These are phyloP conservation scores for Hermodice carunculata DNA, from an alignment of 2,888 invertebrate genomes.

Conservation along the genomic window DNA sequence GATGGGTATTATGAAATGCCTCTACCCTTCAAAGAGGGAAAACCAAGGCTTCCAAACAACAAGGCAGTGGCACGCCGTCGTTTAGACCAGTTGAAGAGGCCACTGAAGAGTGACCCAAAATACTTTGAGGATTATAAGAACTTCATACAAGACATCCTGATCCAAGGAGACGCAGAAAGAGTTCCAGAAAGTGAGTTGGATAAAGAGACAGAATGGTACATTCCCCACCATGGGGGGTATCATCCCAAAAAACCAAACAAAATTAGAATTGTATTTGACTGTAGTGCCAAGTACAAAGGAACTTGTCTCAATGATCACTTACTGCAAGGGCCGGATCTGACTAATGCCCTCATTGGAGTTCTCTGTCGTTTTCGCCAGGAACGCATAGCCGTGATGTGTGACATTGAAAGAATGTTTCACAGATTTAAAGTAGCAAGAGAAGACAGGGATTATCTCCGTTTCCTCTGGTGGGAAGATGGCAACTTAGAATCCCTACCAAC, in stretches of 20 bases:
- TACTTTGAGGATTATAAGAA: background rate
- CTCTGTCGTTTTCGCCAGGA: conserved; percentile 29
- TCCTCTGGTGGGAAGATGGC: conserved; percentile 31
- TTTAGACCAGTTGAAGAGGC: background rate
- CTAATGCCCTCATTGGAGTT: conserved; percentile 23
- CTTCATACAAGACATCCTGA: conserved; percentile 7
- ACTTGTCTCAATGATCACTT: conserved; percentile 30
- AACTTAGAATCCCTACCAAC: background rate
- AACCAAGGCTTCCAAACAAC: conserved; percentile 6
- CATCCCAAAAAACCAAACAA: conserved; percentile 24
- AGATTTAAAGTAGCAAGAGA: conserved; percentile 18
- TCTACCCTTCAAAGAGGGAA: conserved; percentile 7
- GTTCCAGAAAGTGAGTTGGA: background rate
- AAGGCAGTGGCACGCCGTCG: background rate
- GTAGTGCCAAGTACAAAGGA: conserved; percentile 23
- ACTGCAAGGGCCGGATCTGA: conserved; percentile 29
- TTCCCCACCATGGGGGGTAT: conserved; percentile 27
- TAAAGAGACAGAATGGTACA: conserved; percentile 4
- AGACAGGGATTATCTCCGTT: conserved; percentile 23
- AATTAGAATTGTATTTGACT: conserved; percentile 33
- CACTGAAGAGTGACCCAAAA: background rate
- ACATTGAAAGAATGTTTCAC: conserved; percentile 38
- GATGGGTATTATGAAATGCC: conserved; percentile 18
- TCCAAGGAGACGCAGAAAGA: conserved; percentile 8
- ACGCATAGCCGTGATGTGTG: conserved; percentile 25